Evolutionary conservation across 2,113 vertebrate species (phyloP).

Genomic region (Stercorarius parasiticus): DNA sequence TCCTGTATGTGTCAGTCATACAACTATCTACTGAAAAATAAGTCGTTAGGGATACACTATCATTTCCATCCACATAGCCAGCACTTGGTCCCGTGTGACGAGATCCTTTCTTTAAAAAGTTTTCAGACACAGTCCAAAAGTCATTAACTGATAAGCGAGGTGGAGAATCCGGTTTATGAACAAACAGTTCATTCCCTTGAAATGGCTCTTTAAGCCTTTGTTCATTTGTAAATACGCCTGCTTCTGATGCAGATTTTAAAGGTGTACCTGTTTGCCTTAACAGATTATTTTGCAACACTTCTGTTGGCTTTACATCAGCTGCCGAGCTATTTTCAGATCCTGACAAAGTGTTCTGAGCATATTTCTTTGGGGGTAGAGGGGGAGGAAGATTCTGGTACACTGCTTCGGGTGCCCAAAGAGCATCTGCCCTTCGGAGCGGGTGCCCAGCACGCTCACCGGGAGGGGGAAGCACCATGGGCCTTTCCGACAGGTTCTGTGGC

Average conservation of each 20-base stretch:
- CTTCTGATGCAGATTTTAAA: slow-evolving; percentile 30
- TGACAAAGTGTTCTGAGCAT: slow-evolving; percentile 12
- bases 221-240: not conserved
- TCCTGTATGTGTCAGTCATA: slow-evolving; percentile 96
- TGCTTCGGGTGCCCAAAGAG: slow-evolving; percentile 32
- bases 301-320: not conserved
- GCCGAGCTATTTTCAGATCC: slow-evolving; percentile 8
- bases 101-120: not conserved
- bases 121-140: slow-evolving; percentile 40
- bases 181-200: slow-evolving; percentile 42
- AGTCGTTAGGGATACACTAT: slow-evolving; percentile 82
- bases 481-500: not conserved
- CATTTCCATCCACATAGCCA: slow-evolving; percentile 17
- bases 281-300: not conserved
- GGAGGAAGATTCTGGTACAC: slow-evolving; percentile 73
- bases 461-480: not conserved
- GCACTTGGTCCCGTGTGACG: not conserved
- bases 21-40: slow-evolving; percentile 96
- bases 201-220: slow-evolving; percentile 28
- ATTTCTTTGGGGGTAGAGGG: slow-evolving; percentile 85
- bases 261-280: not conserved
- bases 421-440: not conserved
- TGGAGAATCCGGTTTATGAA: not conserved
- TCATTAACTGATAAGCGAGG: slow-evolving; percentile 22
- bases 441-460: not conserved